phyloP scores from a whole-genome alignment of 2,797 vertebrate genomes.

The Melanogrammus aeglefinus region DNA sequence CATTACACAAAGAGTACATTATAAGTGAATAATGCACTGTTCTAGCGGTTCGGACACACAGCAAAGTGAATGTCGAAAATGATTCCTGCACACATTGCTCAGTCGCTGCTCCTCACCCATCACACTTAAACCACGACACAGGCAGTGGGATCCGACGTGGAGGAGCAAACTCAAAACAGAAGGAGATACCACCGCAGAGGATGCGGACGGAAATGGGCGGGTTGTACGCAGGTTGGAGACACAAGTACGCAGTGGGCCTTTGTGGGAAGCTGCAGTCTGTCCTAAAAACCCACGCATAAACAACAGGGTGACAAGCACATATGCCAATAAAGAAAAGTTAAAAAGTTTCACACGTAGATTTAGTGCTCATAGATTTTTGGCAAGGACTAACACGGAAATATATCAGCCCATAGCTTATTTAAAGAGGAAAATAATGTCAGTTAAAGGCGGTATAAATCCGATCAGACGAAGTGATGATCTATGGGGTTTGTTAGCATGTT shows the following conservation, averaged over 20 bases:
- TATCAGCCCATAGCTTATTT: not conserved
- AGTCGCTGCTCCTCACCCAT: slow-evolving; percentile 78
- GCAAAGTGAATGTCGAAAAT: slow-evolving; percentile 92
- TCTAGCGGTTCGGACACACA: slow-evolving; percentile 87
- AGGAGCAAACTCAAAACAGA: slow-evolving; percentile 29
- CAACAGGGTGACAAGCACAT: not conserved
- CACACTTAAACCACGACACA: slow-evolving; percentile 68
- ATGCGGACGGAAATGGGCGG: slow-evolving; percentile 19
- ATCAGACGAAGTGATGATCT: not conserved
- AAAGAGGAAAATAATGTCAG: not conserved
- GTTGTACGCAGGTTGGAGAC: too few relatives aligned
- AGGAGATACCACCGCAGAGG: slow-evolving; percentile 28
- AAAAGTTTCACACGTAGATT: not conserved
- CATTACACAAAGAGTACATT: slow-evolving; percentile 80
- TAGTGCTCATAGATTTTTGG: not conserved
- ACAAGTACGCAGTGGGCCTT: not conserved
- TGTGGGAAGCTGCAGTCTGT: not conserved
- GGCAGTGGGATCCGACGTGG: slow-evolving; percentile 45
- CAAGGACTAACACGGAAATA: not conserved
- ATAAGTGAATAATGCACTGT: slow-evolving; percentile 87
- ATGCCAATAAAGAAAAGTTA: not conserved
- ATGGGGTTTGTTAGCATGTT: not conserved
- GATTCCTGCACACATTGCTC: slow-evolving; percentile 88
- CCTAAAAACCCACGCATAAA: not conserved
- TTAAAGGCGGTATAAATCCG: not conserved